A percentile compares a stretch with the other conserved stretches of the same genome.
These are phyloP conservation scores for Amaurobius ferox DNA, from an alignment of 2,888 invertebrate genomes.

Conservation along the genomic window DNA sequence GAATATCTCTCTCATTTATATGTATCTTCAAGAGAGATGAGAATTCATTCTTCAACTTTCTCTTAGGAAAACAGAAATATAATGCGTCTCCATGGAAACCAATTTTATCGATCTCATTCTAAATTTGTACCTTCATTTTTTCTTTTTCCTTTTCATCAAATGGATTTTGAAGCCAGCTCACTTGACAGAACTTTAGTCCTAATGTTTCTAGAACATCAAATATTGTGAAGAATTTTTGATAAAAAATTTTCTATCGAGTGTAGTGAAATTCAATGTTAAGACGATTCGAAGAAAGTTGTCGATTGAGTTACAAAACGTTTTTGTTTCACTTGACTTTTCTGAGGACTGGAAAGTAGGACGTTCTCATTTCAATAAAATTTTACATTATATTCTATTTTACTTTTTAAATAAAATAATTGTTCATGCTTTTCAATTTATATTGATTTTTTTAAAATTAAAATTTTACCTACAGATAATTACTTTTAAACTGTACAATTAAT, in stretches of 20 bases:
- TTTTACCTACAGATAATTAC: no score
- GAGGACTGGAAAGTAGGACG: no score
- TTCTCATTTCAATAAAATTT: no score
- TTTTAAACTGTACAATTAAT: no score
- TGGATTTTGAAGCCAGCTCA: neutral
- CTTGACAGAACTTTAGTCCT: neutral
- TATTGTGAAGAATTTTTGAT: neutral
- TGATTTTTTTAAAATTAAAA: no score
- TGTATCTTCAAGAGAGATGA: neutral
- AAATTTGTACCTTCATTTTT: no score
- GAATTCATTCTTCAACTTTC: neutral
- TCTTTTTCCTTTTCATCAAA: neutral
- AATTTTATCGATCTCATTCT: neutral
- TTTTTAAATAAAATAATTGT: no score
- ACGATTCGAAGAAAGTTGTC: no score
- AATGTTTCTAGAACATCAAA: neutral
- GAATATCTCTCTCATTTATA: slow-evolving; percentile 1
- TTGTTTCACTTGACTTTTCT: neutral
- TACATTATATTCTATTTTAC: no score
- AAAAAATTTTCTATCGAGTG: neutral
- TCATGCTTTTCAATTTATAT: no score
- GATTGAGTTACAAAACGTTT: neutral
- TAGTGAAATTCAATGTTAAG: no score
- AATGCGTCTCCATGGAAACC: neutral
- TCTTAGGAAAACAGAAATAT: neutral